These are phyloP conservation scores for Hartigia nigra DNA, from an alignment of 2,888 invertebrate species.

Conservation along the genomic window DNA sequence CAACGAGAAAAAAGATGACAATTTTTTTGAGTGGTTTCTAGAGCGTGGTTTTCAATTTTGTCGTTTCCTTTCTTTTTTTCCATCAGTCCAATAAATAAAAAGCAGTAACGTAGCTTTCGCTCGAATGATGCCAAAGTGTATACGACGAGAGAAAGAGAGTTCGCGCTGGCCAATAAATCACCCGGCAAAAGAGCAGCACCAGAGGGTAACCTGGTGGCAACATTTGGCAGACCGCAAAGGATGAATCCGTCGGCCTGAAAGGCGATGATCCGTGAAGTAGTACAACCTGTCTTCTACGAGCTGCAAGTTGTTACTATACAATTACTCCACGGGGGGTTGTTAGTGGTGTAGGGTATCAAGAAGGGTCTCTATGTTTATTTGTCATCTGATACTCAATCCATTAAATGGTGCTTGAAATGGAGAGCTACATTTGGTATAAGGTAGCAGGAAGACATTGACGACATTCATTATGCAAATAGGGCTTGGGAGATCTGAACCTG, in stretches of 20 bases:
- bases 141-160: not conserved
- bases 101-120: not conserved
- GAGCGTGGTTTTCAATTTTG: not conserved
- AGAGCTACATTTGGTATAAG: not conserved
- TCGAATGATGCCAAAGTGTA: not conserved
- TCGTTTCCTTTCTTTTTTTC: not conserved
- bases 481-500: not conserved
- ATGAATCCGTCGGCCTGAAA: conserved; percentile 21
- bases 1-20: not conserved
- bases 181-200: conserved; percentile 5
- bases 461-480: not conserved
- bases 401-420: conserved; percentile 34
- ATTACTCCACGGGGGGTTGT: conserved; percentile 51
- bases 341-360: conserved; percentile 26
- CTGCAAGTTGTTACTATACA: conserved; percentile 40
- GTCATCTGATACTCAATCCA: conserved; percentile 46
- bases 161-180: not conserved
- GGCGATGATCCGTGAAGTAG: conserved; percentile 44
- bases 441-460: not conserved
- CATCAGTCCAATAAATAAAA: not conserved
- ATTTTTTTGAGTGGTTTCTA: not conserved
- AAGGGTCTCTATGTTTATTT: conserved; percentile 33
- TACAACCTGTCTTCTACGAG: conserved; percentile 41
- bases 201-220: conserved; percentile 16
- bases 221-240: conserved; percentile 34